Evolutionary conservation across 2,888 invertebrate genomes (phyloP), one percentile per base, ranked within the genome.

Genomic region (Escarpia spicata): DNA sequence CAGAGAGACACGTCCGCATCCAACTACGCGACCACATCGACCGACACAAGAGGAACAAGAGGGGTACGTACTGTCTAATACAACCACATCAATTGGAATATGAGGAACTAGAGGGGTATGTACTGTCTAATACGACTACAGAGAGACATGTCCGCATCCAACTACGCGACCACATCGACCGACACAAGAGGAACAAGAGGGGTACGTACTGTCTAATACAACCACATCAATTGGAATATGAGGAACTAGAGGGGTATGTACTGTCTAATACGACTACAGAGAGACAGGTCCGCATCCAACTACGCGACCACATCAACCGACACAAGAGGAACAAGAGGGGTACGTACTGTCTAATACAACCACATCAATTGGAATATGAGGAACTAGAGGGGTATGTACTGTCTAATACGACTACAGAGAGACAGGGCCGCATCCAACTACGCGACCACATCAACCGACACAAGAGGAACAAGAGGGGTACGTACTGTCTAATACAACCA

Each of bases 1-100:
- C 99, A 92, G 99, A 99, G 97, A 97, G 99, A 95, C 99, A 99
- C 97, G 99, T 99, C 95, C 97, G 99, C 96, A 99, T 99, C 97
- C 99, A 99, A 97, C 97, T 99, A 94, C 99, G 99, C 97, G 99
- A 99, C 97, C 99, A 99, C 97, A 99, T 99, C 97, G 99, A 99
- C 97, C 97, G 98, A 94, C 96, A 96, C 94, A 96, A 95, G 95
- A 96, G 96, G 93, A 94, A 94, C 94, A 94, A 92, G 91, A 94
- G 92, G 93, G 91, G 94, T 94, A 58, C 89, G 52, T 52, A 52
- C 52, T 52, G 52, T 52, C 52, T 52, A 15, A 52, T 52, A 52
- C 0, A 9, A 52, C 52, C 52, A 52, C 52, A 52, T 52, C 9
- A 15, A 52, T 15, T 9, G 45, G 10, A 6, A 45, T 10, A 45